Evolutionary conservation across 2,888 invertebrate species (phyloP).

Genomic region (Harpalus rubripes): DNA sequence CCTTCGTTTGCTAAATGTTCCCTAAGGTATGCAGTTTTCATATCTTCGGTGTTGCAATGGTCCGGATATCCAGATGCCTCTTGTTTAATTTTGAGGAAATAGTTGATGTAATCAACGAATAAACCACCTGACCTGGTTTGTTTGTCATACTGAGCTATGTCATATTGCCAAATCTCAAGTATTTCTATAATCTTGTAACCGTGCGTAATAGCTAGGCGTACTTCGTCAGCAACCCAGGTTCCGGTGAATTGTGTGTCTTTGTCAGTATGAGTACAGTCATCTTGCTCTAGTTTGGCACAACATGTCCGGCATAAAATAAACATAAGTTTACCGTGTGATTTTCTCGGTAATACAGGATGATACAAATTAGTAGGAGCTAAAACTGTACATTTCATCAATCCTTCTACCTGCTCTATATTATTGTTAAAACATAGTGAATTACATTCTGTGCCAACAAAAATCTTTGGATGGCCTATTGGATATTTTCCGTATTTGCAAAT

Average conservation of each 20-base stretch:
- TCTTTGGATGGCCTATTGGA: slow-evolving; percentile 42
- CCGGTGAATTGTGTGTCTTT: slow-evolving; percentile 68
- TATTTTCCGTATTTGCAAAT: slow-evolving; percentile 11
- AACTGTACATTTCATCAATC: slow-evolving; percentile 8
- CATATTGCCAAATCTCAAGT: slow-evolving; percentile 72
- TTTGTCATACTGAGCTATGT: slow-evolving; percentile 68
- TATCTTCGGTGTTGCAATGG: neutral
- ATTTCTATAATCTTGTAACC: slow-evolving; percentile 72
- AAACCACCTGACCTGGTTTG: slow-evolving; percentile 70
- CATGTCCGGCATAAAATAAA: neutral
- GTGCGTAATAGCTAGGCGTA: slow-evolving; percentile 70
- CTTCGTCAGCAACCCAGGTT: too few species aligned
- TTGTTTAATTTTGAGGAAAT: neutral
- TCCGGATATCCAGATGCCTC: slow-evolving; percentile 67
- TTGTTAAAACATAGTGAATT: neutral
- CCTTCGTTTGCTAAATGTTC: slow-evolving; percentile 68
- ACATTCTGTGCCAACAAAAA: slow-evolving; percentile 31
- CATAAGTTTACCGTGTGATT: too few species aligned
- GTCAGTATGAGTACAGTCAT: slow-evolving; percentile 72
- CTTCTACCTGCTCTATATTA: neutral
- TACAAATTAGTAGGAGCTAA: neutral
- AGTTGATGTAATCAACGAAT: slow-evolving; percentile 73
- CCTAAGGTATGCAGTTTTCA: slow-evolving; percentile 60
- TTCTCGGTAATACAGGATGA: too few species aligned
- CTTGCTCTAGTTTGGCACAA: slow-evolving; percentile 13